Base-by-base conservation (phyloP, 2,888 invertebrate species). In the Alloscopus bannaensis region DNA sequence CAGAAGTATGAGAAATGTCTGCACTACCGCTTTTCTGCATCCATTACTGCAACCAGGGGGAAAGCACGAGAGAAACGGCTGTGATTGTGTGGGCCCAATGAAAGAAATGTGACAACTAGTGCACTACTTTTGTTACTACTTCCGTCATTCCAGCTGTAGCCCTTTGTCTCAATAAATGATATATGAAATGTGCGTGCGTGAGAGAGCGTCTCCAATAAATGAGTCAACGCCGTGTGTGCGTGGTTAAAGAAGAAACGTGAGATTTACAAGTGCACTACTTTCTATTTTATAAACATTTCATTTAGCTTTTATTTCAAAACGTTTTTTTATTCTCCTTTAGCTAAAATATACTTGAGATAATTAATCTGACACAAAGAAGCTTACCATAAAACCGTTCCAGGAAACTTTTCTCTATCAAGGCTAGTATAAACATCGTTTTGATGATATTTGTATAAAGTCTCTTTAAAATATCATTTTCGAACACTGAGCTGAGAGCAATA, bases 401-500 rank as follows among this genome's bases (percentile, higher is more conserved):
- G 28, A n/a, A 42, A 18, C 16, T 45, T 16, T 18, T 6, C 4
- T 11, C n/a, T 64, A 22, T 28, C 24, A 11, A 42, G n/a, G 22
- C 36, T 11, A 36, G 22, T 18, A 42, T 40, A 57, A 45, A 71
- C 22, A 68, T n/a, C n/a, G n/a, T n/a, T n/a, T n/a, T n/a, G n/a
- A n/a, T 52, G 50, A 69, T 68, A 69, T 68, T 57, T 69, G 20
- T 42, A 36, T 60, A 60, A 71, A 72, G 72, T 72, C 72, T 72
- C 50, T 72, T 72, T 60, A 40, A 71, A 72, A 72, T 72, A 72
- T 72, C 72, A 55, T 55, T 68, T 50, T 40, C 31, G 72, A 72
- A 72, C 72, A 72, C 72, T 72, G 72, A 62, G 72, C 70, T 70
- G 70, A 70, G 70, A 70, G 60, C 60, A 47, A 31, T 47, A 45